Percentiles rank a stretch among this genome's conserved stretches.
phyloP scores from a whole-genome alignment of 2,888 invertebrate species.

The Oligia fasciuncula region DNA sequence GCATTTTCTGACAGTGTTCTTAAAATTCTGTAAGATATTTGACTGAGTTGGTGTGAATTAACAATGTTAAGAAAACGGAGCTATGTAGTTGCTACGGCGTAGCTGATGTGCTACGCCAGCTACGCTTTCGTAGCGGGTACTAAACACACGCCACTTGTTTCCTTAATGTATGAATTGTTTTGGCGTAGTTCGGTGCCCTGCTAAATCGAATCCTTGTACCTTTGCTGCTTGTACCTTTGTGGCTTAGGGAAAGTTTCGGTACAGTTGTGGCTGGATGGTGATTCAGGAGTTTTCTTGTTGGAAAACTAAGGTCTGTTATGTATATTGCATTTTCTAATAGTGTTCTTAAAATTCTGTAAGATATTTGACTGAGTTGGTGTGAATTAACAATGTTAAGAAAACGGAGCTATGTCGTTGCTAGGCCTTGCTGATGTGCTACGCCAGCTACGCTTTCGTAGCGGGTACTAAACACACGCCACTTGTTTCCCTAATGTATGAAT shows the following conservation, averaged over 20 bases:
- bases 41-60: not conserved
- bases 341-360: not conserved
- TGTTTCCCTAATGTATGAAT: constrained; percentile 81
- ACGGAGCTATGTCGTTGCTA: not conserved
- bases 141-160: constrained; percentile 81
- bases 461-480: constrained; percentile 77
- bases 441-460: constrained; percentile 5
- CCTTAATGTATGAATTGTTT: constrained; percentile 82
- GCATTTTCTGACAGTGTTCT: not conserved
- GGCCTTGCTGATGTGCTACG: constrained; percentile 21
- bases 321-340: not conserved
- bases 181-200: constrained; percentile 63
- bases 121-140: constrained; percentile 6
- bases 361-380: not conserved
- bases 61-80: not conserved
- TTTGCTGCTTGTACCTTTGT: constrained; percentile 55
- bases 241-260: constrained; percentile 53
- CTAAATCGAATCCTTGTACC: constrained; percentile 63
- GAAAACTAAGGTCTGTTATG: not conserved
- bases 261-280: constrained; percentile 33
- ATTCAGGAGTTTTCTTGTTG: constrained; percentile 7
- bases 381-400: not conserved
- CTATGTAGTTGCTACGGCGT: constrained; percentile 7
- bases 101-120: constrained; percentile 7
- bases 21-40: not conserved